Base-by-base conservation (phyloP, 2,888 invertebrate species). In the Liodrosophila aerea region DNA sequence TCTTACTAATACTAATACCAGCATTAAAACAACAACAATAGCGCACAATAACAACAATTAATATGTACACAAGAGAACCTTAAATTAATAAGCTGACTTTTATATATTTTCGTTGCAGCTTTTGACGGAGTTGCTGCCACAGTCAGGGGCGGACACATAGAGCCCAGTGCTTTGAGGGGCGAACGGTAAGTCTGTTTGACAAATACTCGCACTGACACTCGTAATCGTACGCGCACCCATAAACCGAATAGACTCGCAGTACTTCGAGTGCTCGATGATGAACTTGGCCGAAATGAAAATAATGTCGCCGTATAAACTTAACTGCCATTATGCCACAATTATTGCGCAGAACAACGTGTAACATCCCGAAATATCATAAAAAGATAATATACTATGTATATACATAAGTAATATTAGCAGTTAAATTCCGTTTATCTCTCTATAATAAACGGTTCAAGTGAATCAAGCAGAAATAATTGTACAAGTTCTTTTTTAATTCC, bases 31-130 rank as follows among this genome's bases (percentile, higher is more conserved):
- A 46, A 34, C 51, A 66, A 54, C 53, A 72, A 50, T 44, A 51
- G 30, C 43, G 40, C 52, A 62, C 49, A 60, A 71, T 59, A 67
- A 67, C 73, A 73, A 82, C 75, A 76, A 80, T 76, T 78, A 76
- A 83, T 76, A 59, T 63, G 64, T 61, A 63, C 57, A 72, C 75
- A 74, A 57, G 54, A 53, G 58, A 61, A 64, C 73, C 77, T 76
- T 70, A 72, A 77, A 77, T 76, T 76, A 84, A 83, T 81, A 77
- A 81, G 63, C 65, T 46, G 46, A 59, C 60, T 64, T 70, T 43
- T 58, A 59, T 53, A 40, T 22, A 47, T 33, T 44, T 51, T 56
- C 13, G 16, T 71, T 69, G 45, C 71, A 71, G 68, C 58, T 54
- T 43, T 54, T 53, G 40, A 53, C 58, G 34, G 16, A 49, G 49